Evolutionary conservation across 2,888 invertebrate genomes (phyloP), one percentile per base, ranked within the genome.

Genomic region (Tetragonula carbonaria): DNA sequence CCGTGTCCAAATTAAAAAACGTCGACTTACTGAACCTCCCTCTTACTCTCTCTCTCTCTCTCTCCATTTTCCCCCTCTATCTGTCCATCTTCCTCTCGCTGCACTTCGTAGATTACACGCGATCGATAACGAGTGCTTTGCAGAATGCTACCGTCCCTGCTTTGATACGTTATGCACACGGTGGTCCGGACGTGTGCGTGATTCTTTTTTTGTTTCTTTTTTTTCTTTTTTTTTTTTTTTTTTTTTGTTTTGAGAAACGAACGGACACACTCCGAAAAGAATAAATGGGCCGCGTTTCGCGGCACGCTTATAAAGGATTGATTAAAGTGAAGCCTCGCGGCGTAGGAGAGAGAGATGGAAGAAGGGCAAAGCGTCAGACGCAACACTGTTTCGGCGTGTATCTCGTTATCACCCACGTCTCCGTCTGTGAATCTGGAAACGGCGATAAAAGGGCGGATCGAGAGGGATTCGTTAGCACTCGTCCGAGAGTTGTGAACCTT

Each of bases 271-370:
- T 66, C 28, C 45, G 66, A 59, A 71, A 38, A 71, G 86, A 86
- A 91, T 89, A 90, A 88, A 86, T 91, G 86, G 84, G 81, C 85
- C 80, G 53, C 50, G 68, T n/a, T 74, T 70, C 83, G 45, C 57
- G 33, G 74, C 23, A 78, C 81, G 75, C 55, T 79, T 70, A 71
- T 71, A 83, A 86, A 88, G 82, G 74, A 80, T 70, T 81, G 76
- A 84, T 84, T 88, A 84, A 82, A 85, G 72, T 70, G 77, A 74
- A 80, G 23, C 33, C 38, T 28, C 28, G 45, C 13, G 50, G 14
- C 4, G 59, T 11, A 21, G 8, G 45, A 2, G 45, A 45, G 45
- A 45, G 14, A 3, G n/a, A 45, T 45, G 4, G 66, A 21, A 6
- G 28, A 16, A 67, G 57, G 33, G 62, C 33, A 33, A 77, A 50